Conservation (phyloP, 2,888 invertebrate genomes). For the Agrochola lota region DNA sequence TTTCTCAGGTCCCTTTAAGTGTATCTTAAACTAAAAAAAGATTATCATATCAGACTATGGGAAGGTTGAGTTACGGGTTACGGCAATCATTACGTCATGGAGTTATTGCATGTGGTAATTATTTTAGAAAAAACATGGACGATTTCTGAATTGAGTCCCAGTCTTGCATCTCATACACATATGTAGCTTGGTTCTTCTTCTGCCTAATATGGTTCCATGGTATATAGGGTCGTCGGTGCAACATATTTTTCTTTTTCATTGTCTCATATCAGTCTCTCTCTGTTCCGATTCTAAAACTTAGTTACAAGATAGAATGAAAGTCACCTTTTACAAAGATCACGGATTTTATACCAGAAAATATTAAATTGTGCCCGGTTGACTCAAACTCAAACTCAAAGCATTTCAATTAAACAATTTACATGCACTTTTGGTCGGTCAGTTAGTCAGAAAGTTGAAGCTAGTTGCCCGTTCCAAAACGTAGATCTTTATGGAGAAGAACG, state of each 20-base stretch:
- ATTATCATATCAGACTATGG: background rate
- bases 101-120: background rate
- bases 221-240: background rate
- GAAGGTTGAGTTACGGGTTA: conserved; percentile 14
- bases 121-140: background rate
- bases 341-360: background rate
- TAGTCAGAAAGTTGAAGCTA: too few species aligned
- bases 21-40: conserved; percentile 26
- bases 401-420: too few species aligned
- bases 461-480: too few species aligned
- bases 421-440: too few species aligned
- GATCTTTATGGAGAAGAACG: too few species aligned
- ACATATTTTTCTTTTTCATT: background rate
- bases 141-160: background rate
- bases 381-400: too few species aligned
- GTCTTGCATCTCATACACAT: background rate
- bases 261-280: background rate
- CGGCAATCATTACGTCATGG: background rate
- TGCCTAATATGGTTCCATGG: background rate
- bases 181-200: background rate
- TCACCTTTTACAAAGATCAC: background rate
- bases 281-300: background rate
- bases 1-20: conserved; percentile 36
- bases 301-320: background rate
- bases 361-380: too few species aligned